Evolutionary conservation across 1,140 invertebrate genomes (phyloP).

Genomic region (Colletes latitarsis): DNA sequence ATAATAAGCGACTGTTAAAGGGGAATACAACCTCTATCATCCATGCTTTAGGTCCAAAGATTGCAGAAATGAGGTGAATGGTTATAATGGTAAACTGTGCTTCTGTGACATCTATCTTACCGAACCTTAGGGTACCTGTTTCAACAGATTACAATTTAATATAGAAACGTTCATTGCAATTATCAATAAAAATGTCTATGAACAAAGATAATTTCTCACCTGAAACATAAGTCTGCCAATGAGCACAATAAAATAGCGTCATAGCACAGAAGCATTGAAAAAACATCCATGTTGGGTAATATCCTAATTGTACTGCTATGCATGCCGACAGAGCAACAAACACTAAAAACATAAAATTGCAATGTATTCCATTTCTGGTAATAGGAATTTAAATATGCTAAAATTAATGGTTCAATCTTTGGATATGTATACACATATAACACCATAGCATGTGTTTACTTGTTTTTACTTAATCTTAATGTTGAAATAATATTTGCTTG

Average conservation of each 20-base stretch:
- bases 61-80: conserved; percentile 93
- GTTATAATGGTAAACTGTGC: conserved; percentile 96
- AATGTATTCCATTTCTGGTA: conserved; percentile 1
- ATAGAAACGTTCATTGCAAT: conserved; percentile 17
- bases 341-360: conserved; percentile 82
- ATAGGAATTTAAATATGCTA: not conserved
- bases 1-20: conserved; percentile 62
- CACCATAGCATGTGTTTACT: no score
- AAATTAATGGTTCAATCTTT: no score
- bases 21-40: conserved; percentile 86
- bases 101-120: conserved; percentile 98
- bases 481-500: no score
- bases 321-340: conserved; percentile 97
- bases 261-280: conserved; percentile 96
- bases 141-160: not conserved
- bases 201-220: conserved; percentile 81
- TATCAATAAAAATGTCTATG: not conserved
- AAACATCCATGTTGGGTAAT: conserved; percentile 96
- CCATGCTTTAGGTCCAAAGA: conserved; percentile 94
- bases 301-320: conserved; percentile 94
- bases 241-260: conserved; percentile 98
- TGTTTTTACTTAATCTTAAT: no score
- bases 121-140: conserved; percentile 93
- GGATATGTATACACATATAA: no score
- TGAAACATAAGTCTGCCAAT: conserved; percentile 99